These are phyloP conservation scores for Therioaphis trifolii DNA, from an alignment of 2,888 invertebrate species.

Conservation along the genomic window DNA sequence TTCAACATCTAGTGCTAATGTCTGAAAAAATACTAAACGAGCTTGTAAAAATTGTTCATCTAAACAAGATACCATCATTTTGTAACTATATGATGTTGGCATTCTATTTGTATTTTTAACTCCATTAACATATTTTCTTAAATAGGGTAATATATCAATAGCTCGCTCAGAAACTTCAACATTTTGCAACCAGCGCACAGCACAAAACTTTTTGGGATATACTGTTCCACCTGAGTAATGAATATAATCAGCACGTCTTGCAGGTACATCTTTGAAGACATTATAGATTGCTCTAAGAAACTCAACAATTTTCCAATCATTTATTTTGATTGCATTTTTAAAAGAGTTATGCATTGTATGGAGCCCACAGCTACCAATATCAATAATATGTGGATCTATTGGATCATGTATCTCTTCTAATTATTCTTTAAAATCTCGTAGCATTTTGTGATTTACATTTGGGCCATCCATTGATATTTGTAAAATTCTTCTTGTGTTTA, in stretches of 20 bases:
- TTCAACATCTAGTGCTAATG: neutral
- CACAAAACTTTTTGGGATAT: slow-evolving; percentile 33
- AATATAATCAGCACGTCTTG: slow-evolving; percentile 18
- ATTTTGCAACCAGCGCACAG: slow-evolving; percentile 21
- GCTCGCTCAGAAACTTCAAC: neutral
- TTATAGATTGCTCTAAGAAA: slow-evolving; percentile 31
- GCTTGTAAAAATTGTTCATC: neutral
- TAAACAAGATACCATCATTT: slow-evolving; percentile 8
- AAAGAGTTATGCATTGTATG: slow-evolving; percentile 15
- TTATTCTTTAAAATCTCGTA: neutral
- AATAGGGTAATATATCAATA: neutral
- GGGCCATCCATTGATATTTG: slow-evolving; percentile 26
- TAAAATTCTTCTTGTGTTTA: neutral
- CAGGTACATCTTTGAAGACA: slow-evolving; percentile 11
- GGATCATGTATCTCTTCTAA: neutral
- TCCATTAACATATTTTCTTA: slow-evolving; percentile 3
- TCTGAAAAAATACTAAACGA: neutral
- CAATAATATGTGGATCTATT: slow-evolving; percentile 9
- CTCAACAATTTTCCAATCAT: slow-evolving; percentile 9
- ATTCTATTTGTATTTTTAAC: slow-evolving; percentile 6
- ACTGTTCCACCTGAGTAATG: slow-evolving; percentile 1
- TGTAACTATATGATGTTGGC: slow-evolving; percentile 25
- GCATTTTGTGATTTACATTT: slow-evolving; percentile 22
- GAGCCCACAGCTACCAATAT: slow-evolving; percentile 22
- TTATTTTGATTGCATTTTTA: slow-evolving; percentile 2